Evolutionary conservation across 2,797 vertebrate genomes (phyloP).

Genomic region (Amblyopsis hoosieri): DNA sequence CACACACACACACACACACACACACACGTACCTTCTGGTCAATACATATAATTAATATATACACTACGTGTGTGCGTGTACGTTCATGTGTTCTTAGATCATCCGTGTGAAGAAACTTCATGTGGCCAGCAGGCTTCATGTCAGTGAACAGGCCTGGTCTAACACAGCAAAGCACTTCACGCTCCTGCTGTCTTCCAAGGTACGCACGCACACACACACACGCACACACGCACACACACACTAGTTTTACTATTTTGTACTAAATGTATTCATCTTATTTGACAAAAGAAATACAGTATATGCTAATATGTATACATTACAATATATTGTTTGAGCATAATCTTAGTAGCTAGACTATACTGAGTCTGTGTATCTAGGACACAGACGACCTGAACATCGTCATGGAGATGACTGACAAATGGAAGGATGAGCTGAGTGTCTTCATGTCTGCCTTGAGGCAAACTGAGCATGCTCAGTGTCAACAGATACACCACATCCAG

Average conservation of each 20-base stretch:
- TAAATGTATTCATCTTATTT: neutral
- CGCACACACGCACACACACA: too few species aligned
- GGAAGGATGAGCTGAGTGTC: constrained; percentile 66
- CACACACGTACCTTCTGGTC: too few species aligned
- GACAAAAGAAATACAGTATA: neutral
- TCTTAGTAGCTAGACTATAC: neutral
- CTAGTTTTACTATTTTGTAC: too few species aligned
- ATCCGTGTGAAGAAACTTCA: constrained; percentile 82
- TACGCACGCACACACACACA: constrained; percentile 40
- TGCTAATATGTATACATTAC: too few species aligned
- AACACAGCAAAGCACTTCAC: constrained; percentile 78
- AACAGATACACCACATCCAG: constrained; percentile 61
- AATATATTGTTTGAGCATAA: neutral
- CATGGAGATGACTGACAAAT: constrained; percentile 68
- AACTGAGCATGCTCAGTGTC: constrained; percentile 63
- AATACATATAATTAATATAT: neutral
- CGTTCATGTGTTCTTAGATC: constrained; percentile 74
- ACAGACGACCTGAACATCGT: constrained; percentile 74
- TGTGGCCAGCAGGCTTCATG: constrained; percentile 75
- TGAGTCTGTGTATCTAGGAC: constrained; percentile 71
- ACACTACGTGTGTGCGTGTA: neutral
- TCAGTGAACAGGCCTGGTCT: constrained; percentile 80
- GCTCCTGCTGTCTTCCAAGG: constrained; percentile 76
- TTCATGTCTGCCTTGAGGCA: constrained; percentile 66
- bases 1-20: too few species aligned